Percentiles rank a stretch among this genome's conserved stretches.
Evolutionary conservation across 2,797 vertebrate genomes (phyloP).

Genomic region (Xenops minutus): DNA sequence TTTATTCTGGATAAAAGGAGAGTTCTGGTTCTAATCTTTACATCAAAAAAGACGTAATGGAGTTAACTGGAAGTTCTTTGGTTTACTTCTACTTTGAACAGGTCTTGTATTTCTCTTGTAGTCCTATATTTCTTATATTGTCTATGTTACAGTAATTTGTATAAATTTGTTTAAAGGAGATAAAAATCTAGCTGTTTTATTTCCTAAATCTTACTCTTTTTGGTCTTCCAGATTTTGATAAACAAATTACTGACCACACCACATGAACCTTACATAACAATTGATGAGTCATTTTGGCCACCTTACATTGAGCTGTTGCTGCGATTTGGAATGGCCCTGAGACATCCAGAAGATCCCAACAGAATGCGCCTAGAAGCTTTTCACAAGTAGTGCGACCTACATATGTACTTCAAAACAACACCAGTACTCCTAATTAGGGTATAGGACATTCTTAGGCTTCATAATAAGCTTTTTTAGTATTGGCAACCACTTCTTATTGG

Average conservation of each 20-base stretch:
- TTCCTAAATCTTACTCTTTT: constrained; percentile 32
- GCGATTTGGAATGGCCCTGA: constrained; percentile 83
- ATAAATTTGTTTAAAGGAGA: neutral
- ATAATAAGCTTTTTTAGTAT: accelerated
- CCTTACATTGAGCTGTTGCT: constrained; percentile 92
- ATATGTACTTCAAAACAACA: neutral
- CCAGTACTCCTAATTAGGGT: accelerated
- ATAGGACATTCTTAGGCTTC: neutral
- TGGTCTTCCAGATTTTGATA: constrained; percentile 82
- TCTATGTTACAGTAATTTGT: neutral
- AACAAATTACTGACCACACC: constrained; percentile 79
- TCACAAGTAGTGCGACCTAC: constrained; percentile 57
- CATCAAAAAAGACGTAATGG: neutral
- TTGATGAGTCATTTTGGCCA: constrained; percentile 85
- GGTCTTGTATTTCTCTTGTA: neutral
- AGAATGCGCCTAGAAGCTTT: constrained; percentile 89
- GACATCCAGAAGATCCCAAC: constrained; percentile 88
- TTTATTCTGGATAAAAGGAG: neutral
- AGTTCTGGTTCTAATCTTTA: neutral
- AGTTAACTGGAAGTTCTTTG: neutral
- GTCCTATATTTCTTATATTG: neutral
- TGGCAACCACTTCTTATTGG: neutral
- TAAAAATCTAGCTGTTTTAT: neutral
- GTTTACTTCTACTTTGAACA: neutral
- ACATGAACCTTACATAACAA: constrained; percentile 88